Conservation (phyloP, 2,797 vertebrate genomes). For the Sternotherus odoratus region DNA sequence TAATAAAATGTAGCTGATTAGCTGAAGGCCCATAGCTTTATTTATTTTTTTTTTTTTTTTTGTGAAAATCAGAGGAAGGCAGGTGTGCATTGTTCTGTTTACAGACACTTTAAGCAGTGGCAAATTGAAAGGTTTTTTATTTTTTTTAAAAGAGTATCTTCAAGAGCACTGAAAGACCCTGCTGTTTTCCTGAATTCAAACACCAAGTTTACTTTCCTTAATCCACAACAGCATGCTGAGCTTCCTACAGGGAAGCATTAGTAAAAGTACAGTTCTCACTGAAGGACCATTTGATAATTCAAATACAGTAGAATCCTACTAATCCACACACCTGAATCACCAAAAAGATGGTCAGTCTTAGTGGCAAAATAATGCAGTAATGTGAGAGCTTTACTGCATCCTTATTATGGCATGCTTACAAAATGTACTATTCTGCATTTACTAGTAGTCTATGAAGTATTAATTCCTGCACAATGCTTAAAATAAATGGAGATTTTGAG, state of each 20-base stretch:
- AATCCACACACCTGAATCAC: not conserved
- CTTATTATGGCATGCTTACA: not conserved
- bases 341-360: not conserved
- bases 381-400: not conserved
- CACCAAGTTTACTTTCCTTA: not conserved
- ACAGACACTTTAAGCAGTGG: not conserved
- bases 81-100: not conserved
- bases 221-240: not conserved
- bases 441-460: not conserved
- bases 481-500: not conserved
- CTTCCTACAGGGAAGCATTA: not conserved
- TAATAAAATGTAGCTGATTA: not conserved
- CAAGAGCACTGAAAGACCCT: not conserved
- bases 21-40: not conserved
- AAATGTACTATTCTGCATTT: not conserved
- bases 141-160: not conserved
- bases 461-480: not conserved
- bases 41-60: no score
- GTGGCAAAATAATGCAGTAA: not conserved
- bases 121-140: constrained; percentile 4
- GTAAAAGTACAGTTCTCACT: not conserved
- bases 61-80: not conserved
- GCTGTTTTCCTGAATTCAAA: constrained; percentile 12
- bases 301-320: constrained; percentile 25
- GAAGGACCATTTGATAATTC: not conserved